Evolutionary conservation across 2,888 invertebrate genomes (phyloP), one percentile per base, ranked within the genome.

Genomic region (Phortica magna): DNA sequence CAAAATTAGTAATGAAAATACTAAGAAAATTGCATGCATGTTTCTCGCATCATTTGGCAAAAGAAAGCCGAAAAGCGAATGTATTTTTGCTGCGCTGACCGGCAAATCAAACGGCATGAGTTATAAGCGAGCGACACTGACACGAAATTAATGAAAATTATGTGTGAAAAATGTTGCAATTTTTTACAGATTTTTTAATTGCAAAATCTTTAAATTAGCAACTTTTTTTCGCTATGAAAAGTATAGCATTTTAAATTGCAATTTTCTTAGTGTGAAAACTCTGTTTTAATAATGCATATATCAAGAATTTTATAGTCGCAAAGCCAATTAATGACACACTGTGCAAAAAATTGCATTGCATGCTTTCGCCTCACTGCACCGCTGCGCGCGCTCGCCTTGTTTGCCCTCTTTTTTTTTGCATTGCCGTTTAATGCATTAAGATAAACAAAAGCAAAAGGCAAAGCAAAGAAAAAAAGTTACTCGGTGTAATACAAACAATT

Each of bases 321-420:
- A 65, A n/a, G 14, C 5, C 5, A 41, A 31, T 7, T 41, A 39
- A 12, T 9, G 41, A 14, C 7, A 4, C 68, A 68, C 48, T 68
- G 68, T 68, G 68, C 68, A 68, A 43, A 43, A 64, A 64, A 68
- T 61, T 68, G 43, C 43, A 68, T 68, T 43, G n/a, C 48, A 68
- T 22, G 22, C 64, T 64, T 31, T 17, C 59, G 7, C 2, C 9
- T 6, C 31, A 10, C 10, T 31, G 7, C 64, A 31, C 39, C 5
- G n/a, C n/a, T n/a, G 31, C 31, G 31, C 31, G 31, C 31, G 2
- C 31, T 31, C 31, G 5, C 31, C 2, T 0, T 31, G 1, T 31
- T 61, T 3, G 3, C 31, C 2, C 31, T 31, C 22, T 31, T 22
- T 39, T 6, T 7, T 64, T 31, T 9, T 3, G 17, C 19, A 9